Percentiles rank a stretch among this genome's conserved stretches.
Evolutionary conservation across 2,113 vertebrate species (phyloP).

Genomic region (Gallinago jamesoni): DNA sequence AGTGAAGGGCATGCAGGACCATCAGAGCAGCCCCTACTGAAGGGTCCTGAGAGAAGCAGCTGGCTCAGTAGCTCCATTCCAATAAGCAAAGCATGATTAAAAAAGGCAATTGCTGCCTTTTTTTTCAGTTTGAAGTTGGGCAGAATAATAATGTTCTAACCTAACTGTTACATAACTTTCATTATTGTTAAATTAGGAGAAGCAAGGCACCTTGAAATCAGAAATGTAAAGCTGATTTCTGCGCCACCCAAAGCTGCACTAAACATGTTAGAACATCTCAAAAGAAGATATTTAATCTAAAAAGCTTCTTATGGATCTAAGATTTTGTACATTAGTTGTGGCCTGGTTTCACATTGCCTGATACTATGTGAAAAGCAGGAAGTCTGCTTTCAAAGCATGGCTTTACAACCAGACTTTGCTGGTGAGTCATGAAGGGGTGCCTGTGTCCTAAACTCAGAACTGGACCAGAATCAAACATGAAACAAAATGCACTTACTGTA

Average conservation of each 20-base stretch:
- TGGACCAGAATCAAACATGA: not conserved
- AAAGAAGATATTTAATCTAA: not conserved
- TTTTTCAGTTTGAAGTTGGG: not conserved
- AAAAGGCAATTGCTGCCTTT: not conserved
- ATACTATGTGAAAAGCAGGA: not conserved
- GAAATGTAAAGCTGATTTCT: not conserved
- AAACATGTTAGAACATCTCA: not conserved
- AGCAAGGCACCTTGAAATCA: not conserved
- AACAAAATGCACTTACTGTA: rapidly evolving
- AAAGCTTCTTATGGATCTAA: not conserved
- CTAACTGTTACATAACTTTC: not conserved
- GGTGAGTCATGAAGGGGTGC: not conserved
- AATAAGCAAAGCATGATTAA: not conserved
- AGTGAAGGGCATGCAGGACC: not conserved
- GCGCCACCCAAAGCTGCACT: not conserved
- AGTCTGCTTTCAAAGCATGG: not conserved
- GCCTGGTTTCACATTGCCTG: not conserved
- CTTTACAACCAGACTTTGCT: not conserved
- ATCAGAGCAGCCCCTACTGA: not conserved
- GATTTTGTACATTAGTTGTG: not conserved
- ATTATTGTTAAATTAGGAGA: not conserved
- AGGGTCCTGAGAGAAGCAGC: not conserved
- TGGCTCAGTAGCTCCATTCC: not conserved
- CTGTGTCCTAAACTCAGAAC: not conserved
- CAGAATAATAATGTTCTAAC: not conserved